phyloP scores from a whole-genome alignment of 2,888 invertebrate species.

The Drepana falcataria region DNA sequence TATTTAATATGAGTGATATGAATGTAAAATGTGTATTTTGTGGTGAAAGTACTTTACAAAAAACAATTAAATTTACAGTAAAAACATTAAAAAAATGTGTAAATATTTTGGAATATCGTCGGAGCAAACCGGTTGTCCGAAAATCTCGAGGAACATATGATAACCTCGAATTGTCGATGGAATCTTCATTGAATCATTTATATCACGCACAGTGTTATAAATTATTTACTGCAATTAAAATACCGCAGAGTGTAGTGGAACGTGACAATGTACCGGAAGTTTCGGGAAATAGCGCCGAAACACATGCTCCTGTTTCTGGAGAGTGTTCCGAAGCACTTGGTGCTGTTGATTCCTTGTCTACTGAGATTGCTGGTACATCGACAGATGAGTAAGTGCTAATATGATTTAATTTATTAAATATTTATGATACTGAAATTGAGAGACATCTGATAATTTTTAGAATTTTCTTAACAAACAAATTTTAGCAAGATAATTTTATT shows the following conservation, averaged over 20 bases:
- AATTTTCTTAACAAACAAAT: constrained; percentile 8
- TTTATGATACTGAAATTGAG: constrained; percentile 5
- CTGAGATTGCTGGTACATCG: constrained; percentile 15
- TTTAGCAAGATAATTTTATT: not conserved
- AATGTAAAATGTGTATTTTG: constrained; percentile 15
- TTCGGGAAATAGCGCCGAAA: constrained; percentile 16
- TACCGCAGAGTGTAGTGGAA: constrained; percentile 17
- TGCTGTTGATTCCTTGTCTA: constrained; percentile 7
- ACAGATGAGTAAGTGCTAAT: constrained; percentile 16
- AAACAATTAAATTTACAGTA: constrained; percentile 16
- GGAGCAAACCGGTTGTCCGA: constrained; percentile 17
- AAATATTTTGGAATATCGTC: constrained; percentile 20
- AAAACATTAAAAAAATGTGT: constrained; percentile 19
- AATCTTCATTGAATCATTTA: constrained; percentile 18
- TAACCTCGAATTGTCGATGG: constrained; percentile 16
- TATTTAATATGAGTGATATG: constrained; percentile 16
- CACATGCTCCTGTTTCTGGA: constrained; percentile 12
- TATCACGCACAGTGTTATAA: constrained; percentile 23
- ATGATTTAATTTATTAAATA: constrained; percentile 14
- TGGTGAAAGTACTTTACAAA: constrained; percentile 14
- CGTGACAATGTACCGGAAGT: constrained; percentile 14
- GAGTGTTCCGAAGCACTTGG: constrained; percentile 12
- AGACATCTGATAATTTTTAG: constrained; percentile 13
- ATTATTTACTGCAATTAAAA: constrained; percentile 18
- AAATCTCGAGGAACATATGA: constrained; percentile 16